Conservation (phyloP, 2,888 invertebrate genomes). For the Rhodophaea formosa region DNA sequence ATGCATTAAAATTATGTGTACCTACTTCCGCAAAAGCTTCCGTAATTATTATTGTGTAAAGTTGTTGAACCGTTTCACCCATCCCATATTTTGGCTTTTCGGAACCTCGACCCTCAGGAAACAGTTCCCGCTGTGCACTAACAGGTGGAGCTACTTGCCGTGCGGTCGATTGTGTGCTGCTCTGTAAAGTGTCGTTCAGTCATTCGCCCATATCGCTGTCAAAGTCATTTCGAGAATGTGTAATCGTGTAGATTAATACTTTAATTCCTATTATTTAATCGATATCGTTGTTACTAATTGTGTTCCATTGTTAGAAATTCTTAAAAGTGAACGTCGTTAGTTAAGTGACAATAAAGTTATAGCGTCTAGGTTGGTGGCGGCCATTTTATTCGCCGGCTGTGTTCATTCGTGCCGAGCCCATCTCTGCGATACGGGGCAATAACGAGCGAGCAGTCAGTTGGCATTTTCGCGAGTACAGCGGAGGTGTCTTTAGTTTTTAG, state of each 20-base stretch:
- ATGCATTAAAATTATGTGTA: constrained; percentile 42
- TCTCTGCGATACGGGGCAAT: constrained; percentile 72
- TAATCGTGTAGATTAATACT: constrained; percentile 51
- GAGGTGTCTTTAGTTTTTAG: constrained; percentile 77
- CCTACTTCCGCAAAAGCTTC: too few species aligned
- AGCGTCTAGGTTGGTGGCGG: constrained; percentile 68
- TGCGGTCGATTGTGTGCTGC: constrained; percentile 38
- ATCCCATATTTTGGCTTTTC: constrained; percentile 53
- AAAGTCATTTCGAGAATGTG: constrained; percentile 59
- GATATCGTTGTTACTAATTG: constrained; percentile 37
- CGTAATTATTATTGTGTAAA: constrained; percentile 58
- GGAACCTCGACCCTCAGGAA: constrained; percentile 52
- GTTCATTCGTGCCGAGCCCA: constrained; percentile 78
- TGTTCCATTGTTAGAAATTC: constrained; percentile 27
- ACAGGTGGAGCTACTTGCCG: constrained; percentile 73
- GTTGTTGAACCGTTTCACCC: constrained; percentile 68
- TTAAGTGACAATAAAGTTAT: constrained; percentile 59
- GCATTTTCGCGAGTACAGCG: constrained; percentile 79
- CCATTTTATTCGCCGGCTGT: constrained; percentile 80
- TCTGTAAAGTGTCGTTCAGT: constrained; percentile 60
- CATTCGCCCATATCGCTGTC: constrained; percentile 60
- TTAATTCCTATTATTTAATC: constrained; percentile 41
- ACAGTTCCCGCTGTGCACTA: constrained; percentile 48
- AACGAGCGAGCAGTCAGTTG: constrained; percentile 75
- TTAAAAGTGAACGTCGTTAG: constrained; percentile 45